Evolutionary conservation across 35 echinoderm and acorn worm genomes (phyloP).

Genomic region (Ophiothrix spiculata): DNA sequence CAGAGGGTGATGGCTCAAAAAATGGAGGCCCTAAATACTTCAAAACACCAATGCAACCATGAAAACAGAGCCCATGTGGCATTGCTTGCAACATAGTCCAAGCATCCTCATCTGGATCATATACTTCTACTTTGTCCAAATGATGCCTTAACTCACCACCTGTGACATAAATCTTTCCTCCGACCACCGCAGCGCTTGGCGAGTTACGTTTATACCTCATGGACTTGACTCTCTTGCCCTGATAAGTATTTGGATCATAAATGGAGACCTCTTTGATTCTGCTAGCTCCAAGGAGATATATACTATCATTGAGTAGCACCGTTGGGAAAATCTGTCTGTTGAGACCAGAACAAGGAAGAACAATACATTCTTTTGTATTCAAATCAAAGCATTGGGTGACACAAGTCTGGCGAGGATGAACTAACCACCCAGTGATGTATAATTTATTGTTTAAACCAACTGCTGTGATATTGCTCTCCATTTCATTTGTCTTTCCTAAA

Average conservation of each 20-base stretch:
- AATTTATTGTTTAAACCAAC: slow-evolving; percentile 45
- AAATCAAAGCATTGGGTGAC: slow-evolving; percentile 65
- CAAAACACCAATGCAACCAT: slow-evolving; percentile 55
- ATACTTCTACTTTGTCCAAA: slow-evolving; percentile 51
- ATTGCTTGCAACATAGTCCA: slow-evolving; percentile 50
- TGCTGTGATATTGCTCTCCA: slow-evolving; percentile 50
- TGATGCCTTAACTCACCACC: slow-evolving; percentile 69
- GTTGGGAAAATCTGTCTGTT: slow-evolving; percentile 60
- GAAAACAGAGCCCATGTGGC: slow-evolving; percentile 70
- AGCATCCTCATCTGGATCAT: slow-evolving; percentile 23
- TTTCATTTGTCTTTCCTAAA: slow-evolving; percentile 54
- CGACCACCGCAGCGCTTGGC: slow-evolving; percentile 57
- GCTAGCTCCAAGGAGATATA: slow-evolving; percentile 58
- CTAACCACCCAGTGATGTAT: slow-evolving; percentile 61
- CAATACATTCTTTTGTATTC: slow-evolving; percentile 44
- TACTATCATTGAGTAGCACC: slow-evolving; percentile 22
- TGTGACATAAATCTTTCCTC: slow-evolving; percentile 58
- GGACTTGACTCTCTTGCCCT: slow-evolving; percentile 10
- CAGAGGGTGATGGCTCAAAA: slow-evolving; percentile 4
- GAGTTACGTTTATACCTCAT: slow-evolving; percentile 76
- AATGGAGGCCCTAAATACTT: slow-evolving; percentile 75
- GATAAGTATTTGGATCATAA: slow-evolving; percentile 49
- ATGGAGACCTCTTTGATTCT: slow-evolving; percentile 68
- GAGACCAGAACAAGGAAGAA: slow-evolving; percentile 51
- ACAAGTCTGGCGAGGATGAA: slow-evolving; percentile 51